phyloP scores from a whole-genome alignment of 2,888 invertebrate genomes.

The Lasioglossum malachurum region DNA sequence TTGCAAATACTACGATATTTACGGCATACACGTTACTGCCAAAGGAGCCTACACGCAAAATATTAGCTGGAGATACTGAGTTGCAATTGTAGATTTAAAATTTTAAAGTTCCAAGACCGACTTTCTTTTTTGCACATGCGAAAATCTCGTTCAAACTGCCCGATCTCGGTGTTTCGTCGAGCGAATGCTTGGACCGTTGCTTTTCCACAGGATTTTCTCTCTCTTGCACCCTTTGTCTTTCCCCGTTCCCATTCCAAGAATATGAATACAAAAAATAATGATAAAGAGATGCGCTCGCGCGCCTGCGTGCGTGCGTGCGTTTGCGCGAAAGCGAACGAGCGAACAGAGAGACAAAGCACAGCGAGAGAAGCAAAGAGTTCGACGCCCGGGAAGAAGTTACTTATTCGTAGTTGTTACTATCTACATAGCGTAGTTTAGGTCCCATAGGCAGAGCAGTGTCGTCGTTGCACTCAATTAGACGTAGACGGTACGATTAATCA shows the following conservation, averaged over 20 bases:
- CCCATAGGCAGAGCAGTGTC: conserved; percentile 10
- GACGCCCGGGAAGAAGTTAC: background rate
- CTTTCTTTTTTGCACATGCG: background rate
- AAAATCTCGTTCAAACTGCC: background rate
- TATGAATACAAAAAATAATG: background rate
- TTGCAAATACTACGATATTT: background rate
- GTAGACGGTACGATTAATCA: conserved; percentile 19
- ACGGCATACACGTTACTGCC: background rate
- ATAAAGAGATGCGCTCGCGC: background rate
- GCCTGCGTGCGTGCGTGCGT: too few relatives aligned
- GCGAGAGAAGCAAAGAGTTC: conserved; percentile 18
- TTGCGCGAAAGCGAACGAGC: background rate
- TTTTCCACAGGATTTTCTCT: background rate
- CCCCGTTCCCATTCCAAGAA: background rate
- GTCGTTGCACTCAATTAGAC: conserved; percentile 26
- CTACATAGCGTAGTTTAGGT: conserved; percentile 30
- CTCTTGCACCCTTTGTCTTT: background rate
- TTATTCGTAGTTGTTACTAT: conserved; percentile 6
- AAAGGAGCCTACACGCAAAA: background rate
- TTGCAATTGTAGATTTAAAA: background rate
- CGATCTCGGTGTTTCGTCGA: background rate
- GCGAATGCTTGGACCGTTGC: background rate
- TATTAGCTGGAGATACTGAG: background rate
- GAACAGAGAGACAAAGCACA: conserved; percentile 15
- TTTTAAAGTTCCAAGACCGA: background rate